Percentiles rank a stretch among this genome's conserved stretches.
Conservation (phyloP, 2,888 invertebrate genomes). For the Amphipyra tragopoginis region DNA sequence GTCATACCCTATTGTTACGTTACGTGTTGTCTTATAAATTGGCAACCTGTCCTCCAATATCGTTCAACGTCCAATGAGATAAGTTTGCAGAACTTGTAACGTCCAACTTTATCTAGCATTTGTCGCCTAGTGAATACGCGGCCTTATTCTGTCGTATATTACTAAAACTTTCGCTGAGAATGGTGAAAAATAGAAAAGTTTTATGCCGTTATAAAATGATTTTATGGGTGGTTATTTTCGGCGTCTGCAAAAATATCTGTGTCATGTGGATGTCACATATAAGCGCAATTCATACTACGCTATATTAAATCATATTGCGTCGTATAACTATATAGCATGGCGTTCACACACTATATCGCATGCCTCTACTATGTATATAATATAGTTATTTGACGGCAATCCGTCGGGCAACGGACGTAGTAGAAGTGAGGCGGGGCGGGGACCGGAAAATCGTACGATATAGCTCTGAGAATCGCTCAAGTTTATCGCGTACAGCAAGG, state of each 20-base stretch:
- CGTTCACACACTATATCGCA: too few species aligned
- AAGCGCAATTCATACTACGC: too few species aligned
- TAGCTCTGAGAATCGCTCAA: too few species aligned
- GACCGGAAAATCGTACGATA: too few species aligned
- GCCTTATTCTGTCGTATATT: conserved; percentile 1
- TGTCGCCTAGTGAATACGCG: conserved; percentile 6
- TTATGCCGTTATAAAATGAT: conserved; percentile 5
- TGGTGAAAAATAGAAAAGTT: conserved; percentile 1
- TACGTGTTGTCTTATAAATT: conserved; percentile 8
- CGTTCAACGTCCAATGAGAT: conserved; percentile 7
- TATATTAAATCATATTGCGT: too few species aligned
- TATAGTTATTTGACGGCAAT: too few species aligned
- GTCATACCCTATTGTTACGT: conserved; percentile 2
- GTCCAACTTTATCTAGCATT: not conserved
- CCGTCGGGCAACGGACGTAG: too few species aligned
- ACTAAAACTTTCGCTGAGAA: not conserved
- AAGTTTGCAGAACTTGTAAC: conserved; percentile 8
- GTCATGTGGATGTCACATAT: not conserved
- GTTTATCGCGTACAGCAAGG: too few species aligned
- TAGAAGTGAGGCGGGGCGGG: too few species aligned
- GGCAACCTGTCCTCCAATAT: not conserved
- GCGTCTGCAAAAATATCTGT: not conserved
- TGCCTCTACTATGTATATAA: too few species aligned
- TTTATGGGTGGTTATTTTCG: conserved; percentile 4
- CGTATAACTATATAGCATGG: too few species aligned